Evolutionary conservation across 2,113 vertebrate genomes (phyloP).

Genomic region (Mirounga angustirostris): DNA sequence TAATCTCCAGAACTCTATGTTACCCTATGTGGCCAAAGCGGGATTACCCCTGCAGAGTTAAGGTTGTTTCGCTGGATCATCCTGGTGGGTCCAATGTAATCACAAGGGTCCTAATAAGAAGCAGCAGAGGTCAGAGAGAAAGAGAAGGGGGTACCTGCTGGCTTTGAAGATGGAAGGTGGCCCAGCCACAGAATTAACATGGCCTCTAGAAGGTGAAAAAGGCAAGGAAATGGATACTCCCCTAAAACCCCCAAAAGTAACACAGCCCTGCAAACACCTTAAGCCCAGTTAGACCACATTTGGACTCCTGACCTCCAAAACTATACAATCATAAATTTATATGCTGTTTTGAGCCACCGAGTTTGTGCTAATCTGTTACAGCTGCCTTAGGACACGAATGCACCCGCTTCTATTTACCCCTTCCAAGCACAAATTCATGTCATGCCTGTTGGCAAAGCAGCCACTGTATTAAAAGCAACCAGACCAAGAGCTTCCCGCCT

Average conservation of each 20-base stretch:
- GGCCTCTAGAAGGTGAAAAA: background rate
- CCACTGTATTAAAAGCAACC: background rate
- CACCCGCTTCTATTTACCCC: background rate
- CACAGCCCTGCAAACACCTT: background rate
- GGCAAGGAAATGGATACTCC: background rate
- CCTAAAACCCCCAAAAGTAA: background rate
- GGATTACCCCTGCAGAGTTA: fast-evolving
- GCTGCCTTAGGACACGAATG: background rate
- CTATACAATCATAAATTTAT: background rate
- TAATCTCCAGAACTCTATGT: background rate
- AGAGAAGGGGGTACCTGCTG: background rate
- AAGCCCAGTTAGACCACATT: background rate
- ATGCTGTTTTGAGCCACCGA: background rate
- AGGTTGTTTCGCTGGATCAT: fast-evolving
- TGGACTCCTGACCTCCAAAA: background rate
- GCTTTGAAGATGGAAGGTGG: background rate
- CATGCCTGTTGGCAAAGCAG: background rate
- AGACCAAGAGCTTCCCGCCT: slow-evolving; percentile 32
- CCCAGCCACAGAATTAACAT: background rate
- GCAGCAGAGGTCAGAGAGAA: background rate
- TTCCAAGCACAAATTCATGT: background rate
- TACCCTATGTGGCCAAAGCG: background rate
- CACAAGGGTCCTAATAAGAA: background rate
- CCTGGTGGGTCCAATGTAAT: background rate
- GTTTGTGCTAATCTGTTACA: background rate